Conservation (phyloP, 1,140 invertebrate species). For the Macrotrachela quadricornifera region DNA sequence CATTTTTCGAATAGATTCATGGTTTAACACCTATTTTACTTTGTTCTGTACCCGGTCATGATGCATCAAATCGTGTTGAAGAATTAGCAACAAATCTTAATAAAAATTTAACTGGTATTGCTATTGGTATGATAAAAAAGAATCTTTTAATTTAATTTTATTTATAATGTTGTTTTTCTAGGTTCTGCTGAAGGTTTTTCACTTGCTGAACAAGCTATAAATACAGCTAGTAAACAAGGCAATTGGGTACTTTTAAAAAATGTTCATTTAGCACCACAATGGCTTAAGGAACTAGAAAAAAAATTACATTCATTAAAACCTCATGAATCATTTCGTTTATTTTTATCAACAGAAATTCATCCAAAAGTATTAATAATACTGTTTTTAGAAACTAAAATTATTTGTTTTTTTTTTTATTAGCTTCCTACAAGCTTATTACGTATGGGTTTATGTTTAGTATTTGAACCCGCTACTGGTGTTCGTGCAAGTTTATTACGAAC, state of each 20-base stretch:
- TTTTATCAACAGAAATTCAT: no score
- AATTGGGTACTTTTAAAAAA: slow-evolving; percentile 96
- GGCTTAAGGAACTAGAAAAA: slow-evolving; percentile 94
- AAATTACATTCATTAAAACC: slow-evolving; percentile 53
- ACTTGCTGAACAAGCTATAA: slow-evolving; percentile 86
- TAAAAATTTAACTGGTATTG: slow-evolving; percentile 77
- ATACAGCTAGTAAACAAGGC: slow-evolving; percentile 82
- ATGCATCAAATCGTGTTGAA: slow-evolving; percentile 68
- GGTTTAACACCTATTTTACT: slow-evolving; percentile 62
- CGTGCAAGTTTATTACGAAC: slow-evolving; percentile 76
- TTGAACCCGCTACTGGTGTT: slow-evolving; percentile 93
- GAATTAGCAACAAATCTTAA: slow-evolving; percentile 58
- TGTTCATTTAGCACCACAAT: slow-evolving; percentile 88
- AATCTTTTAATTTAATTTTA: no score
- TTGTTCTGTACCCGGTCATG: slow-evolving; percentile 90
- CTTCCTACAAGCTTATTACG: slow-evolving; percentile 69
- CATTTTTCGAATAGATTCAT: no score
- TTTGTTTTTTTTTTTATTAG: slow-evolving; percentile 60
- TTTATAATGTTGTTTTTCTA: slow-evolving; percentile 33
- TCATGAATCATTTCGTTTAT: background rate
- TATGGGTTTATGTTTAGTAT: slow-evolving; percentile 83
- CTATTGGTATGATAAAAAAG: slow-evolving; percentile 38
- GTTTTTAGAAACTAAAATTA: slow-evolving; percentile 36
- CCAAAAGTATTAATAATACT: no score
- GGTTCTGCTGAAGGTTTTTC: slow-evolving; percentile 94